Evolutionary conservation across 2,888 invertebrate genomes (phyloP).

Genomic region (Caenorhabditis sinica): DNA sequence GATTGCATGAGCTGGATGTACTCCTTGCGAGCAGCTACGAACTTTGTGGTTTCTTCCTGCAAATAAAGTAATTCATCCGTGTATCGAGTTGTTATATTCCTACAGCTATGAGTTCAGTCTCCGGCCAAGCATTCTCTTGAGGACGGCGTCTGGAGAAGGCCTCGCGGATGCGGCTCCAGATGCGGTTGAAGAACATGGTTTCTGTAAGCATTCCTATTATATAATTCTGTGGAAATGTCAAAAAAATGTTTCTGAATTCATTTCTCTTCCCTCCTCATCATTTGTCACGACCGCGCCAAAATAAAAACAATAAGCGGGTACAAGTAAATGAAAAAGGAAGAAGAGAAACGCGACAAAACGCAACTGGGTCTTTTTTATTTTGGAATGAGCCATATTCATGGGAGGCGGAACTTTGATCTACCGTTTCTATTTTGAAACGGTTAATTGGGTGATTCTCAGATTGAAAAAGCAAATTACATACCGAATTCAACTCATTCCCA

Average conservation of each 20-base stretch:
- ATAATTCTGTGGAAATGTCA: not conserved
- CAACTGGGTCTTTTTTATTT: too few species aligned
- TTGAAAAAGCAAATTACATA: too few species aligned
- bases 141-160: not conserved
- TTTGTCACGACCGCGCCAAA: too few species aligned
- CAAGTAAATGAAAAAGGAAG: too few species aligned
- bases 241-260: not conserved
- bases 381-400: too few species aligned
- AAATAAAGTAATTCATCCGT: not conserved
- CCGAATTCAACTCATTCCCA: too few species aligned
- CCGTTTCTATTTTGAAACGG: too few species aligned
- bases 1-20: not conserved
- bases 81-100: not conserved
- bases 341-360: too few species aligned
- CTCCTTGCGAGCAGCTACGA: not conserved
- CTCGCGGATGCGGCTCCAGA: not conserved
- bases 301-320: too few species aligned
- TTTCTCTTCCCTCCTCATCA: too few species aligned
- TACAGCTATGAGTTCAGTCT: conserved; percentile 4
- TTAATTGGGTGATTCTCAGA: too few species aligned
- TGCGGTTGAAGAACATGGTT: not conserved
- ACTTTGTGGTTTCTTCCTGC: conserved; percentile 17
- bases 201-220: not conserved
- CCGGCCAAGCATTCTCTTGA: conserved; percentile 5
- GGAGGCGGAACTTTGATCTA: too few species aligned